A percentile compares a stretch with the other conserved stretches of the same genome.
Conservation (phyloP, 2,113 vertebrate species). For the Caloenas nicobarica region DNA sequence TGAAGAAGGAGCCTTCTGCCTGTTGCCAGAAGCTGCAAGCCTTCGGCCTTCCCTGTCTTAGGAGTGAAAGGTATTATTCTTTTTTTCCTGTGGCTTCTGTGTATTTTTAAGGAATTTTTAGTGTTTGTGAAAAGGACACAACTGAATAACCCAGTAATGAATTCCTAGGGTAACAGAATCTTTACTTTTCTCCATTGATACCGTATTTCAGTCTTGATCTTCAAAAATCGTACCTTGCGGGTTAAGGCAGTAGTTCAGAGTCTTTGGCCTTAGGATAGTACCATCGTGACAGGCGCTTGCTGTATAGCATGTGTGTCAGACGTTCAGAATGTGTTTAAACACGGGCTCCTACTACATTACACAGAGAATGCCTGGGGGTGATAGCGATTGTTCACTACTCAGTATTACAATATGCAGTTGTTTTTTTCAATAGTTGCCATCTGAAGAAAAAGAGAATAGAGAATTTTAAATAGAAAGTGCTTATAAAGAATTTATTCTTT, state of each 20-base stretch:
- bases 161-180: background rate
- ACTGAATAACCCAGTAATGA: background rate
- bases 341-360: background rate
- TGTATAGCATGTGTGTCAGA: background rate
- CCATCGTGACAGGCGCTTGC: background rate
- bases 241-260: background rate
- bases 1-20: background rate
- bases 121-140: background rate
- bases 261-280: background rate
- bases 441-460: conserved; percentile 11
- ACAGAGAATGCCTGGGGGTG: background rate
- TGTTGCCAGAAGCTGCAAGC: background rate
- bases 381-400: background rate
- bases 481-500: conserved; percentile 6
- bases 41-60: background rate
- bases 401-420: background rate
- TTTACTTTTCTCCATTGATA: background rate
- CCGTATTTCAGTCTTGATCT: background rate
- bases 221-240: background rate
- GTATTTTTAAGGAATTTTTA: background rate
- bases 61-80: background rate
- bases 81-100: background rate
- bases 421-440: background rate
- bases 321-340: background rate
- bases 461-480: conserved; percentile 20